These are phyloP conservation scores for Dendropsophus ebraccatus DNA, from an alignment of 2,113 vertebrate genomes.

Conservation along the genomic window DNA sequence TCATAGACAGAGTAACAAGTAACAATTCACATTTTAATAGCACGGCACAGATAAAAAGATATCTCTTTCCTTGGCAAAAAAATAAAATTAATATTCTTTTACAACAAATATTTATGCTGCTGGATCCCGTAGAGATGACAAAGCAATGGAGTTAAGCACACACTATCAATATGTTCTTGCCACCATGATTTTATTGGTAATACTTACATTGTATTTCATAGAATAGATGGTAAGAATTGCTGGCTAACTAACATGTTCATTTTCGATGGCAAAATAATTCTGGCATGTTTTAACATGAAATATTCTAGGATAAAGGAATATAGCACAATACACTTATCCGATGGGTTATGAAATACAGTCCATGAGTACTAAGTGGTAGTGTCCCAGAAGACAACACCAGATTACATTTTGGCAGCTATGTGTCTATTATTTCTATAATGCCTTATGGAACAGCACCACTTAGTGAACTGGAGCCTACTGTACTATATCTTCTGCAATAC, in stretches of 20 bases:
- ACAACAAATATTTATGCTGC: constrained; percentile 52
- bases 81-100: constrained; percentile 53
- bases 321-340: constrained; percentile 21
- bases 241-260: background rate
- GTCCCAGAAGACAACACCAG: background rate
- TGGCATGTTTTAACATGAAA: constrained; percentile 34
- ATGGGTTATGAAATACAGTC: constrained; percentile 20
- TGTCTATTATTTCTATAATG: background rate
- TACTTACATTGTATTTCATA: constrained; percentile 37
- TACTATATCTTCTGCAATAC: constrained; percentile 39
- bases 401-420: background rate
- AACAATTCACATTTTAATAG: constrained; percentile 56
- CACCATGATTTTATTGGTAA: constrained; percentile 44
- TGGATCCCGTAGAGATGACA: constrained; percentile 24
- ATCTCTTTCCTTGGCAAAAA: constrained; percentile 58
- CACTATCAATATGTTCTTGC: constrained; percentile 39
- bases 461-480: constrained; percentile 40
- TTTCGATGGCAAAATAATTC: constrained; percentile 42
- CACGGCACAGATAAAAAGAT: constrained; percentile 56
- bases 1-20: constrained; percentile 53
- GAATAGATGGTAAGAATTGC: constrained; percentile 23
- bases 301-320: constrained; percentile 31
- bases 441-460: constrained; percentile 30
- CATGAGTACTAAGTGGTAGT: constrained; percentile 39
- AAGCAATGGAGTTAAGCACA: constrained; percentile 42